These are phyloP conservation scores for Achatina immaculata DNA, from an alignment of 1,140 invertebrate genomes.

Conservation along the genomic window DNA sequence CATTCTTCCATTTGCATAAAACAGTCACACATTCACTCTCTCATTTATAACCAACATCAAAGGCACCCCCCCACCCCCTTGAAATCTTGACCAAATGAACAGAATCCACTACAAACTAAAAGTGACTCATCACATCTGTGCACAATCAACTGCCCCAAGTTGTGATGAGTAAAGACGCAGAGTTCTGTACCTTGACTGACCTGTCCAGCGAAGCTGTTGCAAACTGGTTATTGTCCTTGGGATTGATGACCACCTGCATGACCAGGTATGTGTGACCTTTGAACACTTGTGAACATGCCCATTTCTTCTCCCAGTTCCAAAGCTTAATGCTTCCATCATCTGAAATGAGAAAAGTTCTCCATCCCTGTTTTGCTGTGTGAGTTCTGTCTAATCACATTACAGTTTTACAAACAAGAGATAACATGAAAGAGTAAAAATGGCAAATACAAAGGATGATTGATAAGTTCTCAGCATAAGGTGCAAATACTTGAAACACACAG, in stretches of 20 bases:
- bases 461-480: too few relatives aligned
- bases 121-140: too few relatives aligned
- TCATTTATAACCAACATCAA: too few relatives aligned
- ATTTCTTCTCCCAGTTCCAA: conserved; percentile 99
- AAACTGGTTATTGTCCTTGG: conserved; percentile 99
- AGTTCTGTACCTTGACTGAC: conserved; percentile 93
- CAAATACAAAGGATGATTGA: too few relatives aligned
- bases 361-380: background rate
- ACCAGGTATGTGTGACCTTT: conserved; percentile 96
- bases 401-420: background rate
- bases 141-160: too few relatives aligned
- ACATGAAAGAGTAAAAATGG: background rate
- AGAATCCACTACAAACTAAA: too few relatives aligned
- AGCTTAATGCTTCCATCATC: conserved; percentile 99
- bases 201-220: conserved; percentile 97
- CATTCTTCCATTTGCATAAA: too few relatives aligned
- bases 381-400: background rate
- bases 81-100: too few relatives aligned
- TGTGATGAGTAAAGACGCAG: too few relatives aligned
- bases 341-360: conserved; percentile 68
- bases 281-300: conserved; percentile 93
- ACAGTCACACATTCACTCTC: too few relatives aligned
- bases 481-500: background rate
- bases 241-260: conserved; percentile 99
- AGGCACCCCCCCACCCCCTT: too few relatives aligned